Percentiles rank a stretch among this genome's conserved stretches.
These are phyloP conservation scores for Grallaria varia DNA, from an alignment of 2,113 vertebrate species.

Conservation along the genomic window DNA sequence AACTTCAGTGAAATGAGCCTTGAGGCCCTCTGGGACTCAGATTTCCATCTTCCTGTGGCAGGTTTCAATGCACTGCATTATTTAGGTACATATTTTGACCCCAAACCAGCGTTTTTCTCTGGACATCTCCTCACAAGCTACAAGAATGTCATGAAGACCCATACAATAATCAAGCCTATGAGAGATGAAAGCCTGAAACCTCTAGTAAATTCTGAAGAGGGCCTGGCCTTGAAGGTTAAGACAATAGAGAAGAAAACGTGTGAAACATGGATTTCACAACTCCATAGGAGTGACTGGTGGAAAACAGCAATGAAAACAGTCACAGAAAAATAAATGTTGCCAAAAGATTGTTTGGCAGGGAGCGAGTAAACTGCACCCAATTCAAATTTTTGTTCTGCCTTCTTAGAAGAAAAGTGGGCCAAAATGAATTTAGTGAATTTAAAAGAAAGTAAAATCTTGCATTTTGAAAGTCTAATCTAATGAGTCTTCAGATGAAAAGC, in stretches of 20 bases:
- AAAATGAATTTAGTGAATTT: background rate
- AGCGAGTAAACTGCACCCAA: background rate
- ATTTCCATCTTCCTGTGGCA: slow-evolving; percentile 33
- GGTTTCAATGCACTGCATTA: slow-evolving; percentile 12
- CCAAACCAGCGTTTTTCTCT: background rate
- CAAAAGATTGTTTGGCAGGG: background rate
- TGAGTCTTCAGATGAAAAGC: background rate
- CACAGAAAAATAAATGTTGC: background rate
- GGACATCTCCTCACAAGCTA: background rate
- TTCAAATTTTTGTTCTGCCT: background rate
- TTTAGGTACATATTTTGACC: background rate
- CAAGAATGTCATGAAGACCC: background rate
- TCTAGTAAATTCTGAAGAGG: background rate
- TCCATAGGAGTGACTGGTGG: background rate
- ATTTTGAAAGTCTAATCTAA: background rate
- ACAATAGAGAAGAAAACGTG: background rate
- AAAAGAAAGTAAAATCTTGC: background rate
- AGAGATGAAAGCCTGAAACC: background rate
- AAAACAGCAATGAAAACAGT: background rate
- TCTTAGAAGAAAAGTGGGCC: background rate
- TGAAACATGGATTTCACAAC: background rate
- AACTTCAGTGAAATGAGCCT: slow-evolving; percentile 47
- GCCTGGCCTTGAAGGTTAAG: background rate
- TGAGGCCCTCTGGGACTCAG: slow-evolving; percentile 38
- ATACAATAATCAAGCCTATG: background rate